phyloP scores from a whole-genome alignment of 2,797 vertebrate species.

The Remorina albescens region DNA sequence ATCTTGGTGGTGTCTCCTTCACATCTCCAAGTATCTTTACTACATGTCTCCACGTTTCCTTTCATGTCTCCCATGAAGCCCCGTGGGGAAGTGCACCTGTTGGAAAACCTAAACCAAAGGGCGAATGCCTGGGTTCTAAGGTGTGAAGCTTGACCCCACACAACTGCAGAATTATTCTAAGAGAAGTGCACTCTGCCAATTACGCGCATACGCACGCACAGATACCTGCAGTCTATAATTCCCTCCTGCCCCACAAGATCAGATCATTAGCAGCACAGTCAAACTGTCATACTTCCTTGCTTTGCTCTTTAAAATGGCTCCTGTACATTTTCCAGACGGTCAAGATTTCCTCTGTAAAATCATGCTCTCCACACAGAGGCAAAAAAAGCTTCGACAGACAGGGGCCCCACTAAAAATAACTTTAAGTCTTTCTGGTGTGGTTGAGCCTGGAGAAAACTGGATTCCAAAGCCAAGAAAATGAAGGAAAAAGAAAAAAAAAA shows the following conservation, averaged over 20 bases:
- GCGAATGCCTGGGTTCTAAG: constrained; percentile 31
- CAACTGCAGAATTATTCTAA: background rate
- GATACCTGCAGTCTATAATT: constrained; percentile 13
- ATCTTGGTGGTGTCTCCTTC: background rate
- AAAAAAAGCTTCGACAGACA: constrained; percentile 27
- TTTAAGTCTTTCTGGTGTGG: constrained; percentile 50
- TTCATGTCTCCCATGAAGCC: background rate
- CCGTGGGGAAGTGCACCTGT: background rate
- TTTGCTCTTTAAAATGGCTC: constrained; percentile 51
- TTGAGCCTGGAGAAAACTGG: constrained; percentile 48
- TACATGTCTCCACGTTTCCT: background rate
- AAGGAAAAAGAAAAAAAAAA: constrained; percentile 26
- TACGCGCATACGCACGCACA: constrained; percentile 7
- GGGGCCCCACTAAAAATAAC: constrained; percentile 66
- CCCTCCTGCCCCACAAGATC: constrained; percentile 40
- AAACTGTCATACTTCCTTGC: constrained; percentile 46
- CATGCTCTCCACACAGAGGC: constrained; percentile 40
- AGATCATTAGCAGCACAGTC: constrained; percentile 43
- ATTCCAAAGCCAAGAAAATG: constrained; percentile 32
- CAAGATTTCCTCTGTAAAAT: constrained; percentile 73
- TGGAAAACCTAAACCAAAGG: constrained; percentile 7
- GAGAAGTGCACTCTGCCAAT: constrained; percentile 14
- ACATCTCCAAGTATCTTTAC: background rate
- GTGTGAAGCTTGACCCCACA: constrained; percentile 29
- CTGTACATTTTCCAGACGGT: constrained; percentile 75